Evolutionary conservation across 2,888 invertebrate genomes (phyloP).

Genomic region (Hypena proboscidalis): DNA sequence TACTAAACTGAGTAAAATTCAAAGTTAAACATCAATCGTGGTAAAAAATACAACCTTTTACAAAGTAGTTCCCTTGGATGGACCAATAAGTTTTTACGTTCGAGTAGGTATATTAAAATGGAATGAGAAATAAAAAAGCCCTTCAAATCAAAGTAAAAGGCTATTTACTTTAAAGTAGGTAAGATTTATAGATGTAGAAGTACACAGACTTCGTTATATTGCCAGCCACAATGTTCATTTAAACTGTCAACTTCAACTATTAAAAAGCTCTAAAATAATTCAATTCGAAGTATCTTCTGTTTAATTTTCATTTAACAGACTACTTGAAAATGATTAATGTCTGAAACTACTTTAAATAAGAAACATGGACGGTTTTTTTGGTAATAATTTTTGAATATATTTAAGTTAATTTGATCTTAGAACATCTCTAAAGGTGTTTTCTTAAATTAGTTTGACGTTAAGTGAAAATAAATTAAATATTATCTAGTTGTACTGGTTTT

Average conservation of each 20-base stretch:
- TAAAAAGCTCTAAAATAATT: conserved; percentile 15
- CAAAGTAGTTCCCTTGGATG: background rate
- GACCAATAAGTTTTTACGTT: conserved; percentile 3
- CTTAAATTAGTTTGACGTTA: too few species aligned
- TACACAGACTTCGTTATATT: conserved; percentile 2
- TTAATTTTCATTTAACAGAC: conserved; percentile 9
- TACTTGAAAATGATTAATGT: conserved; percentile 18
- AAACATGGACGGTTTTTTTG: conserved; percentile 1
- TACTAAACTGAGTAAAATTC: too few species aligned
- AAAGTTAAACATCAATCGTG: too few species aligned
- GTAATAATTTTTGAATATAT: background rate
- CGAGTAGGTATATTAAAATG: conserved; percentile 1
- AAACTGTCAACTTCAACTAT: conserved; percentile 21
- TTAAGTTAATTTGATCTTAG: too few species aligned
- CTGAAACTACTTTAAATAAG: conserved; percentile 21
- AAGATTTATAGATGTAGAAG: conserved; percentile 14
- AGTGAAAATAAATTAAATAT: too few species aligned
- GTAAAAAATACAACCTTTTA: too few species aligned
- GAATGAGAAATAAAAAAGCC: background rate
- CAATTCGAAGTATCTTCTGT: conserved; percentile 16
- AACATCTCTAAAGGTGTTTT: too few species aligned
- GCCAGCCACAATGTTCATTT: conserved; percentile 17
- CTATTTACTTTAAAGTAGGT: conserved; percentile 10
- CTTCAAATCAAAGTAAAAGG: conserved; percentile 11
- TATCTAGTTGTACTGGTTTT: too few species aligned